phyloP scores from a whole-genome alignment of 2,113 vertebrate genomes.

The Passer domesticus region DNA sequence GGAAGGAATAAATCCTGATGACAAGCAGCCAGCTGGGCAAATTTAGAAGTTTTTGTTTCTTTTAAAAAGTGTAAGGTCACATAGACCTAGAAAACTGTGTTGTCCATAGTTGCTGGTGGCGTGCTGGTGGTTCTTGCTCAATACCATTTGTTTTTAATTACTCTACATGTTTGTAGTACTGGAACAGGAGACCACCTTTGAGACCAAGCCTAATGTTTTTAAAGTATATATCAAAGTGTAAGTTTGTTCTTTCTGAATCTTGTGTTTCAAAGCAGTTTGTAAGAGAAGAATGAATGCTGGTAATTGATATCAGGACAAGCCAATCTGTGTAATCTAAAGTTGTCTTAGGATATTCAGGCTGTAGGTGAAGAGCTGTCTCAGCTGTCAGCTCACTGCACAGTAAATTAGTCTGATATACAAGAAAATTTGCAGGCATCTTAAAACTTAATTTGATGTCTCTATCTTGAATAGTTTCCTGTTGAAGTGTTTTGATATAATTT shows the following conservation, averaged over 20 bases:
- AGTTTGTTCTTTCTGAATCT: background rate
- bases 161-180: background rate
- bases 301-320: background rate
- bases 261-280: background rate
- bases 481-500: background rate
- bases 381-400: background rate
- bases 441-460: background rate
- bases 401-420: background rate
- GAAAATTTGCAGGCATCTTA: background rate
- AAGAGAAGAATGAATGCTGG: background rate
- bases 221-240: background rate
- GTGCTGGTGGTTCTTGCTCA: background rate
- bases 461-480: background rate
- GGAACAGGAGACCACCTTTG: conserved; percentile 42
- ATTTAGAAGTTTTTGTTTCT: background rate
- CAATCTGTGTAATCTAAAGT: background rate
- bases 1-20: background rate
- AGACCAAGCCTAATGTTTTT: conserved; percentile 15
- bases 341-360: background rate
- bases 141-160: conserved; percentile 60
- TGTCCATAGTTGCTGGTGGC: background rate
- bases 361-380: background rate
- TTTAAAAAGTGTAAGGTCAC: background rate
- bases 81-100: background rate
- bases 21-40: background rate